Evolutionary conservation across 2,888 invertebrate species (phyloP), one percentile per base, ranked within the genome.

Genomic region (Eilema caniola): DNA sequence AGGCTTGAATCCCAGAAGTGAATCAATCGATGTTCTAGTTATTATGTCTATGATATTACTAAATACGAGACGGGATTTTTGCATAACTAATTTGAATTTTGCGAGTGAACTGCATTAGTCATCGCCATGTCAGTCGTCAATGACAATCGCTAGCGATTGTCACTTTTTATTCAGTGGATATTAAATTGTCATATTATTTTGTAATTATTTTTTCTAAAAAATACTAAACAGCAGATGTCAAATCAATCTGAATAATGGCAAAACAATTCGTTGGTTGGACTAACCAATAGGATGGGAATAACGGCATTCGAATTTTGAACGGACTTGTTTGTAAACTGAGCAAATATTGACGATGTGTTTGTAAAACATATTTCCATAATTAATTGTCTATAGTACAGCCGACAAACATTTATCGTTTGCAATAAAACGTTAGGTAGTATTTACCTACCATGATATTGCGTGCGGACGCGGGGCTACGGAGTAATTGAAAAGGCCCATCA

Each of bases 321-420:
- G 3, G 2, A 53, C 2, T n/a, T 53, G 20, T n/a, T n/a, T 53
- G 20, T 53, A n/a, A 53, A 75, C 80, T 81, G 70, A 74, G 70
- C 79, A 78, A 79, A 84, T 81, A 75, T 81, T 82, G n/a, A 53
- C 53, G 53, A 53, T 53, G 20, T 81, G 80, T 82, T 80, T 77
- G 75, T 70, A 71, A 69, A 78, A 76, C 69, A 76, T 73, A 81
- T 81, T 83, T 81, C 64, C 80, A 81, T 85, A 81, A 82, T 80
- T 76, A 74, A 79, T 73, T 75, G 67, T 73, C 72, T 70, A 68
- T 71, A 71, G 25, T 78, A 70, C 79, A 77, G 73, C 73, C 71
- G 75, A 67, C 75, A 76, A 73, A 77, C 70, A 73, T 75, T 69
- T 47, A 73, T 71, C 64, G 67, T 56, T 62, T 23, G 75, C 70